phyloP scores from a whole-genome alignment of 2,888 invertebrate genomes.

The Endomychus coccineus region DNA sequence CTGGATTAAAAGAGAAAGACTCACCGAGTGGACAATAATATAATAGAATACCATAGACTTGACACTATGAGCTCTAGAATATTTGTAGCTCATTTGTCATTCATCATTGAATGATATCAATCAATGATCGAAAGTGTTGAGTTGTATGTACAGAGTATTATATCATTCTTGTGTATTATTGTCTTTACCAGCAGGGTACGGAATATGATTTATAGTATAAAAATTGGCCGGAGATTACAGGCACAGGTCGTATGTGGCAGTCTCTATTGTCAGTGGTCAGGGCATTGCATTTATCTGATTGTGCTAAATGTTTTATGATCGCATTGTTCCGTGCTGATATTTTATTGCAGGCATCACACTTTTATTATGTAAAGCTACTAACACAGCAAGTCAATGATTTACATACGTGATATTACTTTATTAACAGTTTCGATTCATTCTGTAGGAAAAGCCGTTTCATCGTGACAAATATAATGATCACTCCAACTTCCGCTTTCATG shows the following conservation, averaged over 20 bases:
- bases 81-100: too few relatives aligned
- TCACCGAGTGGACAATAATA: too few relatives aligned
- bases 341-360: constrained; percentile 16
- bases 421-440: background rate
- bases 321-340: constrained; percentile 30
- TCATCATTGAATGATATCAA: too few relatives aligned
- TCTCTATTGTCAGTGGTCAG: constrained; percentile 34
- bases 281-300: constrained; percentile 34
- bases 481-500: too few relatives aligned
- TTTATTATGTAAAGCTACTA: constrained; percentile 9
- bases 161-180: too few relatives aligned
- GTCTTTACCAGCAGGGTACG: constrained; percentile 13
- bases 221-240: constrained; percentile 27
- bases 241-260: constrained; percentile 30
- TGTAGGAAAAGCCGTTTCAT: constrained; percentile 9
- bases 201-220: constrained; percentile 31
- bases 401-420: constrained; percentile 3
- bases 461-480: too few relatives aligned
- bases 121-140: too few relatives aligned
- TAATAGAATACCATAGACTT: too few relatives aligned
- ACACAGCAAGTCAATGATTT: constrained; percentile 11
- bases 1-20: too few relatives aligned
- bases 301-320: constrained; percentile 38
- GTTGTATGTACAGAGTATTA: too few relatives aligned
- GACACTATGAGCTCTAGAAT: too few relatives aligned